These are phyloP conservation scores for Alligator sinensis DNA, from an alignment of 2,113 vertebrate genomes.

Conservation along the genomic window DNA sequence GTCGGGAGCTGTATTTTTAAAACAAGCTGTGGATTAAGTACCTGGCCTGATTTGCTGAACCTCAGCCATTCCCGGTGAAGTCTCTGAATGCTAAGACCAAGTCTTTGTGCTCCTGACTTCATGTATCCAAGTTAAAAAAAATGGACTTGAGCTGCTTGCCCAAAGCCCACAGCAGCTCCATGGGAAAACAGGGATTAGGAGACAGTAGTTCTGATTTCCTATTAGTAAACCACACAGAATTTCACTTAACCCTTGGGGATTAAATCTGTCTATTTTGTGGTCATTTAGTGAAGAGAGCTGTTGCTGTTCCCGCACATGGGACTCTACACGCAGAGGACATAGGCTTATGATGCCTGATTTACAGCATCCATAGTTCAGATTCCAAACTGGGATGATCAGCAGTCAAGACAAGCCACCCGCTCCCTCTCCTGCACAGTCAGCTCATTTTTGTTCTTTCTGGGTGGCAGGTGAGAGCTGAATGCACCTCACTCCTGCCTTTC, in stretches of 20 bases:
- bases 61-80: background rate
- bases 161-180: background rate
- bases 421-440: background rate
- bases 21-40: background rate
- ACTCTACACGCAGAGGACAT: background rate
- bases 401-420: background rate
- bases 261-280: background rate
- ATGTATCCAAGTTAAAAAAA: fast-evolving
- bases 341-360: background rate
- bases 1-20: background rate
- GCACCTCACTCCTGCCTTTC: background rate
- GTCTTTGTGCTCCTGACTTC: fast-evolving
- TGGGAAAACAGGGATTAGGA: background rate
- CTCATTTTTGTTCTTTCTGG: no score
- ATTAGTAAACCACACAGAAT: fast-evolving
- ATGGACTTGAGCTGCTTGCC: fast-evolving
- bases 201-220: background rate
- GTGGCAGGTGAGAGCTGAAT: background rate
- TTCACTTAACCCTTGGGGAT: fast-evolving
- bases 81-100: background rate
- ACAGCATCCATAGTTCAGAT: background rate
- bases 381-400: fast-evolving
- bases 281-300: background rate
- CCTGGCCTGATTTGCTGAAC: background rate
- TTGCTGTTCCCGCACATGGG: fast-evolving